These are phyloP conservation scores for Rissa tridactyla DNA, from an alignment of 2,113 vertebrate species.

Conservation along the genomic window DNA sequence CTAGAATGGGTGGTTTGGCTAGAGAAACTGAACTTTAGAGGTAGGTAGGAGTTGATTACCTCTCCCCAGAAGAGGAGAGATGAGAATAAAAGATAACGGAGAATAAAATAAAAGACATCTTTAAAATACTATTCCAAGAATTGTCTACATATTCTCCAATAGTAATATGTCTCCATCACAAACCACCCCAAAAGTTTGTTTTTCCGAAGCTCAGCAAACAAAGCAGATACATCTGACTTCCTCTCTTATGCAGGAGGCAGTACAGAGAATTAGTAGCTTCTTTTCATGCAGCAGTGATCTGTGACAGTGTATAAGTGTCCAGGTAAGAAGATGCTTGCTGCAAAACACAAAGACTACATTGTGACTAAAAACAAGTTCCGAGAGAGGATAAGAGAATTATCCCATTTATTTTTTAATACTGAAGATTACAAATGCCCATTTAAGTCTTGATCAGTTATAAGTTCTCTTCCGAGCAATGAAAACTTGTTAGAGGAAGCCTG, in stretches of 20 bases:
- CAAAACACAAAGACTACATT: background rate
- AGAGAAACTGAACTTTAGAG: background rate
- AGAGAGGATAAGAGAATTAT: background rate
- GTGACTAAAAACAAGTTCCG: background rate
- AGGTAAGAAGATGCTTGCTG: background rate
- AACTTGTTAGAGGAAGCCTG: background rate
- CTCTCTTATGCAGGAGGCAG: background rate
- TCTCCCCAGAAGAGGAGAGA: background rate
- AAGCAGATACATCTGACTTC: background rate
- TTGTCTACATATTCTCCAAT: background rate
- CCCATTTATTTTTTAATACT: background rate
- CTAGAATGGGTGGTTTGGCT: background rate
- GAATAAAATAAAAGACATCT: background rate
- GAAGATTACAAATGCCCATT: background rate
- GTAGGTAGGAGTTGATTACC: background rate
- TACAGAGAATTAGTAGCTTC: background rate
- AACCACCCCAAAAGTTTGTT: background rate
- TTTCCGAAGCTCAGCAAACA: background rate
- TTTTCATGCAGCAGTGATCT: background rate
- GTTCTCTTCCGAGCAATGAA: background rate
- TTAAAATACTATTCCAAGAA: background rate
- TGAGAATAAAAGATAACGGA: background rate
- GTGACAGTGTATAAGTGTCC: rapidly evolving
- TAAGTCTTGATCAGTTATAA: background rate
- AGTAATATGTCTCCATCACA: background rate